A percentile compares a stretch with the other conserved stretches of the same genome.
phyloP scores from a whole-genome alignment of 2,113 vertebrate genomes.

The Struthio camelus region DNA sequence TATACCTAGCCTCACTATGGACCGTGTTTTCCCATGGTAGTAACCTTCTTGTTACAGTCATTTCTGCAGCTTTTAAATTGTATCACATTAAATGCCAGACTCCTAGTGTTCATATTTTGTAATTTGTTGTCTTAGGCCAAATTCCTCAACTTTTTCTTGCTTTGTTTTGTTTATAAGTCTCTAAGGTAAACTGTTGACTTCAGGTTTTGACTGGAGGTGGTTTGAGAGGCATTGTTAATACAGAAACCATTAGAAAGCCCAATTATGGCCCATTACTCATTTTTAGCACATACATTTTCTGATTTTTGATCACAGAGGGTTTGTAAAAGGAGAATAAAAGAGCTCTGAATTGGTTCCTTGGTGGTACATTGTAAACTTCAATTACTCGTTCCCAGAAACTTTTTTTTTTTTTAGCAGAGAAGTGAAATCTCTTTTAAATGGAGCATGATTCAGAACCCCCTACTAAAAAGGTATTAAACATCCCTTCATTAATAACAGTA shows the following conservation, averaged over 20 bases:
- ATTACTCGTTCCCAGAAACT: slow-evolving; percentile 65
- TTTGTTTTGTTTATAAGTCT: slow-evolving; percentile 30
- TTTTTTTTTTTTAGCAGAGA: slow-evolving; percentile 32
- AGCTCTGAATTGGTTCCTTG: slow-evolving; percentile 19
- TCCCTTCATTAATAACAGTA: slow-evolving; percentile 72
- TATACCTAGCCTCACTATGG: background rate
- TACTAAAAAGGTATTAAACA: slow-evolving; percentile 69
- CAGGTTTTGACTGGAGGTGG: background rate
- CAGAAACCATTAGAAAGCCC: background rate
- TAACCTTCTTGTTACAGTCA: background rate
- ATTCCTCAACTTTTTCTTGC: background rate
- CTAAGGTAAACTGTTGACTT: slow-evolving; percentile 19
- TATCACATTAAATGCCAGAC: background rate
- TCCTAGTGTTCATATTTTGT: background rate
- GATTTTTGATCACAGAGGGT: slow-evolving; percentile 41
- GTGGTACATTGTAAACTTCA: slow-evolving; percentile 62
- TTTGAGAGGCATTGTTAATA: slow-evolving; percentile 20
- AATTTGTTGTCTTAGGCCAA: background rate
- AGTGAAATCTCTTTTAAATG: slow-evolving; percentile 52
- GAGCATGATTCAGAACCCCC: slow-evolving; percentile 61
- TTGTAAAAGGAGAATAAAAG: slow-evolving; percentile 65
- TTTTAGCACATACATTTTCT: slow-evolving; percentile 43
- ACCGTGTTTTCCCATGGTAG: background rate
- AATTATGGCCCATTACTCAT: slow-evolving; percentile 36
- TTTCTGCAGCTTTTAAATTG: slow-evolving; percentile 9